A percentile compares a stretch with the other conserved stretches of the same genome.
phyloP scores from a whole-genome alignment of 2,888 invertebrate genomes.

The Sialis lutaria region DNA sequence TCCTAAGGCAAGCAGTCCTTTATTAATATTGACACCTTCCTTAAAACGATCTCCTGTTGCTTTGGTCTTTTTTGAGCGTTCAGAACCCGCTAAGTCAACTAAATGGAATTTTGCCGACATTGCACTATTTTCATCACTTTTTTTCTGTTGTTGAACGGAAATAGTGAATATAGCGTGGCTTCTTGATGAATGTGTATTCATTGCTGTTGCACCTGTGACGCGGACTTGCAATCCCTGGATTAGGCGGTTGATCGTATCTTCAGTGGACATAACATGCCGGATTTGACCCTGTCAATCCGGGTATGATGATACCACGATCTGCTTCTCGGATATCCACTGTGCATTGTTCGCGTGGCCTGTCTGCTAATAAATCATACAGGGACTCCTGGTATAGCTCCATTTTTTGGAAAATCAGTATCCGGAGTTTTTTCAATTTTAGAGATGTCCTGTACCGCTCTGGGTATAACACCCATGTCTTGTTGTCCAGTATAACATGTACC shows the following conservation, averaged over 20 bases:
- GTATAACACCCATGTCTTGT: conserved; percentile 66
- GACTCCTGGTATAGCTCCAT: conserved; percentile 83
- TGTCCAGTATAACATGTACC: conserved; percentile 58
- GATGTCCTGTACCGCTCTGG: conserved; percentile 67
- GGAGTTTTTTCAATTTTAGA: conserved; percentile 39
- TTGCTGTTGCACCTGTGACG: conserved; percentile 77
- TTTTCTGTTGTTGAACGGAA: conserved; percentile 44
- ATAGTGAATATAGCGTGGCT: conserved; percentile 84
- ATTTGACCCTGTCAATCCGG: conserved; percentile 50
- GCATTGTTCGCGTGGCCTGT: conserved; percentile 48
- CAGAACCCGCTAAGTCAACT: conserved; percentile 85
- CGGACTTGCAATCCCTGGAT: conserved; percentile 55
- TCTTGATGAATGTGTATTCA: conserved; percentile 78
- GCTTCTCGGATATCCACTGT: conserved; percentile 73
- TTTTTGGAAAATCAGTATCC: conserved; percentile 44
- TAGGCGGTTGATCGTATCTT: conserved; percentile 49
- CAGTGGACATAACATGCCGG: conserved; percentile 36
- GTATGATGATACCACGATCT: conserved; percentile 38
- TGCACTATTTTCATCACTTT: conserved; percentile 42
- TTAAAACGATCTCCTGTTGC: conserved; percentile 76
- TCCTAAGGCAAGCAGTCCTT: conserved; percentile 76
- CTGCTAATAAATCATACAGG: conserved; percentile 63
- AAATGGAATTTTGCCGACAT: conserved; percentile 76
- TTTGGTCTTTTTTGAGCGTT: conserved; percentile 76
- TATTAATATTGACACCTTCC: conserved; percentile 85